A percentile compares a stretch with the other conserved stretches of the same genome.
Conservation (phyloP, 2,113 vertebrate genomes). For the Cettia cetti region DNA sequence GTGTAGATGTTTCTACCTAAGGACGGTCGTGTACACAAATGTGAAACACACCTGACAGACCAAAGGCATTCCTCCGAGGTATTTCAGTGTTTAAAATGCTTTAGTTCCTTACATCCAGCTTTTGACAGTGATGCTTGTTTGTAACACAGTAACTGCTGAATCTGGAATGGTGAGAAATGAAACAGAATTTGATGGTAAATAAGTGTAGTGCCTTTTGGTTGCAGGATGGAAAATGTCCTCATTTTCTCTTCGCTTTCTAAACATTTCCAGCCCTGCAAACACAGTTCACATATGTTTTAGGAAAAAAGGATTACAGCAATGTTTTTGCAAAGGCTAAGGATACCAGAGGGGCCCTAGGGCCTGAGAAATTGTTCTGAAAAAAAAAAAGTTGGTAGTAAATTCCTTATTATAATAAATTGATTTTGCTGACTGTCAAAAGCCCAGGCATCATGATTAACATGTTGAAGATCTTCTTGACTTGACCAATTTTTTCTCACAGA, state of each 20-base stretch:
- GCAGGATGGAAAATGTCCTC: neutral
- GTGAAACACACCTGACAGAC: neutral
- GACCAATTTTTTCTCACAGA: neutral
- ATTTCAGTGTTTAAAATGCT: neutral
- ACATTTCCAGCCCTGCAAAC: neutral
- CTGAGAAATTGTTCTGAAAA: neutral
- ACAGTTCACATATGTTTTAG: neutral
- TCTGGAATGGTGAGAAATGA: neutral
- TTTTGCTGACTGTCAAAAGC: neutral
- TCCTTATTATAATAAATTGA: neutral
- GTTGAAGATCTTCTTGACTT: neutral
- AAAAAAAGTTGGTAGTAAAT: neutral
- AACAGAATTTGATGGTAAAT: neutral
- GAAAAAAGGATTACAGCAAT: neutral
- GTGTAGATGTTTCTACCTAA: neutral
- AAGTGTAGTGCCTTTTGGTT: neutral
- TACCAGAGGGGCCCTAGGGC: neutral
- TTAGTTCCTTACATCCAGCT: neutral
- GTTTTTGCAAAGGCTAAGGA: neutral
- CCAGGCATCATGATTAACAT: neutral
- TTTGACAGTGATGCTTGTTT: neutral
- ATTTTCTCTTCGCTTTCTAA: neutral
- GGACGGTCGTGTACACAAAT: accelerated
- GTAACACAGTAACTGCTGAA: neutral
- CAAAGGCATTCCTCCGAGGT: neutral